Percentiles rank a stretch among this genome's conserved stretches.
Evolutionary conservation across 1,140 invertebrate species (phyloP).

Genomic region (Piezodorus guildinii): DNA sequence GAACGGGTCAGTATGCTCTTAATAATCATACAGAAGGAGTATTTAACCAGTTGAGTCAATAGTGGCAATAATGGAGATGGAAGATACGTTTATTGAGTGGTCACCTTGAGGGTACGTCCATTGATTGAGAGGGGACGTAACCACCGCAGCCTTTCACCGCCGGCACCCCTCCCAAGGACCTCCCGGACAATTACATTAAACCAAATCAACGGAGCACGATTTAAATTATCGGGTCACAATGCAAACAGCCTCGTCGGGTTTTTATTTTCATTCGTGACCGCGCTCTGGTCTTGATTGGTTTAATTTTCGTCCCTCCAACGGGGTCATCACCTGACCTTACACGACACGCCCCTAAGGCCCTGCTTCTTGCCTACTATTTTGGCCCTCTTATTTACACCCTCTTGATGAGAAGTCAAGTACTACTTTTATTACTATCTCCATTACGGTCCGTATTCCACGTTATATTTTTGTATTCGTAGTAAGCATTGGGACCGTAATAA

Average conservation of each 20-base stretch:
- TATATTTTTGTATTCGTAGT: too few species aligned
- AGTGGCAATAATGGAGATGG: too few species aligned
- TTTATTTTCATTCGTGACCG: not conserved
- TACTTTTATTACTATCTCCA: too few species aligned
- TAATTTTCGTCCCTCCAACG: not conserved
- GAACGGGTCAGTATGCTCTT: too few species aligned
- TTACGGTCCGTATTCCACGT: too few species aligned
- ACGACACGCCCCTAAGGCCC: not conserved
- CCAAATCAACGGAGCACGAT: conserved; percentile 6
- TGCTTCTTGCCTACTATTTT: not conserved
- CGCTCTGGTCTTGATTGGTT: conserved; percentile 2
- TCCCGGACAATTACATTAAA: conserved; percentile 5
- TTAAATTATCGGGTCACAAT: conserved; percentile 8
- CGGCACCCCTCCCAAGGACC: not conserved
- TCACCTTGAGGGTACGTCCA: not conserved
- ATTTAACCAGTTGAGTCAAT: too few species aligned
- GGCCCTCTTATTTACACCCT: too few species aligned
- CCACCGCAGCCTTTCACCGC: not conserved
- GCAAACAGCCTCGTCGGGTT: conserved; percentile 1
- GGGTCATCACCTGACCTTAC: conserved; percentile 1
- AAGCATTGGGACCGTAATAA: too few species aligned
- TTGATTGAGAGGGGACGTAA: not conserved
- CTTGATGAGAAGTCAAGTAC: too few species aligned
- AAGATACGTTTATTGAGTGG: too few species aligned
- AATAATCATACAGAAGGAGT: too few species aligned